Base-by-base conservation (phyloP, 1,140 invertebrate genomes). In the Dinothrombium tinctorium region DNA sequence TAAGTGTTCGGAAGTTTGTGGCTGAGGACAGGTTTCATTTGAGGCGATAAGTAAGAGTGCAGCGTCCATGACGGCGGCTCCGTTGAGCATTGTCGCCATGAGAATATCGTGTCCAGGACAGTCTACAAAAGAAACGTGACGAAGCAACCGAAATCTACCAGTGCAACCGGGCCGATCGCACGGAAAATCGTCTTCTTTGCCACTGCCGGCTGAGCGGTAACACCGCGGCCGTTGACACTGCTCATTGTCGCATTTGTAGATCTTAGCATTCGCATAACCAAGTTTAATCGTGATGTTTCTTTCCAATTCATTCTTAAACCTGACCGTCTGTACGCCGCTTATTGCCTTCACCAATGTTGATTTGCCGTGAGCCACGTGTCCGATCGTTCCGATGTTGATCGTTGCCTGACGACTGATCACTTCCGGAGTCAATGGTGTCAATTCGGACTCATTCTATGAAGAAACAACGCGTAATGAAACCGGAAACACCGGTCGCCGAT, bases 51-150 rank as follows among this genome's bases (percentile, higher is more conserved):
- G 45, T 11, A 43, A 41, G 37, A 98, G 63, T 9, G 92, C 92
- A 36, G 94, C 94, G 58, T 99, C 94, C 94, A 99, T 99, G 26
- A 99, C 90, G 50, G 94, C 92, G 32, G 94, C 94, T 49, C 94
- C 94, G 74, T 99, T 99, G 60, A 99, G 73, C 94, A 99, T 99
- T 50, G 94, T 99, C 14, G 94, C 94, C 94, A 99, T 99, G 63
- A 99, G 82, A 72, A 99, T 99, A 69, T 99, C 94, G 76, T 99
- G 94, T 60, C 94, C 94, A 52, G 94, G 94, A 56, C 94, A 99
- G 64, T 99, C 94, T 0, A 99, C 92, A 62, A 99, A 99, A 28
- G 87, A 95, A 1, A 99, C 90, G 63, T 99, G 94, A 37, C 89
- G 56, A 14, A 54, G 45, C 8, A 66, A 48, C 40, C 52, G 52